These are phyloP conservation scores for Xenopus borealis DNA, from an alignment of 2,113 vertebrate genomes.

Conservation along the genomic window DNA sequence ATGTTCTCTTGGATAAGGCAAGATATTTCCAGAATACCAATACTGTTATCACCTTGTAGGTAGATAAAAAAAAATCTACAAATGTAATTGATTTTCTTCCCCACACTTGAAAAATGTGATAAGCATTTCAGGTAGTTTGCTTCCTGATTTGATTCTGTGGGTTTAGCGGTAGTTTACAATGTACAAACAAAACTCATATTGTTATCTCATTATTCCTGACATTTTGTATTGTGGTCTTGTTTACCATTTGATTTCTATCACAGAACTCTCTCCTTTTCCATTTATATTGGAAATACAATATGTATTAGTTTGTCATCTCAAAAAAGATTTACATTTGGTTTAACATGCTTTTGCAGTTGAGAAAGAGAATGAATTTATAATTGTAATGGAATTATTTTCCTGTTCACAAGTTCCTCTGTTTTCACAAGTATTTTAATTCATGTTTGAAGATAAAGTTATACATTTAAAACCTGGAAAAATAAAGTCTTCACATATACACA, in stretches of 20 bases:
- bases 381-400: no score
- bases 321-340: no score
- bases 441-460: no score
- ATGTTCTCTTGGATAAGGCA: conserved; percentile 23
- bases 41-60: conserved; percentile 11
- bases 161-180: neutral
- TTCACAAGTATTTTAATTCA: no score
- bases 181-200: neutral
- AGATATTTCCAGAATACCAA: conserved; percentile 8
- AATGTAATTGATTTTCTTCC: conserved; percentile 21
- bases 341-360: no score
- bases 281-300: no score
- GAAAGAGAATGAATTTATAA: no score
- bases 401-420: no score
- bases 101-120: neutral
- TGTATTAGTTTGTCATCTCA: no score
- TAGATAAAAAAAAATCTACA: conserved; percentile 16
- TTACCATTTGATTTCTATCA: neutral
- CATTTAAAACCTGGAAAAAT: no score
- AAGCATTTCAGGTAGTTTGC: conserved; percentile 5
- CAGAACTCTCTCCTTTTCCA: neutral
- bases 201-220: neutral
- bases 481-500: no score
- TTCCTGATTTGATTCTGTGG: neutral
- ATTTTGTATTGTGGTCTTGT: neutral